These are phyloP conservation scores for Amazona guildingii DNA, from an alignment of 2,113 vertebrate genomes.

Conservation along the genomic window DNA sequence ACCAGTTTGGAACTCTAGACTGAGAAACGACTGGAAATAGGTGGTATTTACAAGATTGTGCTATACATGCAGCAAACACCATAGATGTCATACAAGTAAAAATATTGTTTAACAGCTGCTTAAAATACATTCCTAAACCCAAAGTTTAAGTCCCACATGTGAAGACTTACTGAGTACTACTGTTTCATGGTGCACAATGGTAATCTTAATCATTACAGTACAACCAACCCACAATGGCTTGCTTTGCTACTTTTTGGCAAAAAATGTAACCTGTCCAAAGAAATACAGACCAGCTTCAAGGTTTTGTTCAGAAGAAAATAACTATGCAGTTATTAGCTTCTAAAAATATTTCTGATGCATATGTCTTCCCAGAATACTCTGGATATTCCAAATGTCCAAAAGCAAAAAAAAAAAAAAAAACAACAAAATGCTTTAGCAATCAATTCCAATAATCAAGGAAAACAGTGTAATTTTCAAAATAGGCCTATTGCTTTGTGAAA, in stretches of 20 bases:
- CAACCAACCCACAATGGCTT: background rate
- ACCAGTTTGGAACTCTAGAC: background rate
- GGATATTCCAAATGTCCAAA: background rate
- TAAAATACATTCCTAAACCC: background rate
- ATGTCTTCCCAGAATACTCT: background rate
- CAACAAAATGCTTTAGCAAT: background rate
- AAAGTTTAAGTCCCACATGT: background rate
- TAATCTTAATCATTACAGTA: background rate
- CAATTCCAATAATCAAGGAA: slow-evolving; percentile 3
- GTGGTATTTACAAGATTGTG: background rate
- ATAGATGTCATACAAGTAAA: background rate
- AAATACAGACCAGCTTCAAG: background rate
- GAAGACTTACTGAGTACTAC: background rate
- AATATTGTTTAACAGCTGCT: background rate
- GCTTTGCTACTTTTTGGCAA: background rate
- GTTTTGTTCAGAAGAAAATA: background rate
- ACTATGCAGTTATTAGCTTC: background rate
- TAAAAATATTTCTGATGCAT: background rate
- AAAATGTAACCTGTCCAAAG: background rate
- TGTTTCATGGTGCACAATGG: background rate
- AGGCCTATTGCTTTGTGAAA: background rate
- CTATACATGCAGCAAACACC: background rate
- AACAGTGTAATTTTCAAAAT: slow-evolving; percentile 17
- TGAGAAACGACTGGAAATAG: background rate
- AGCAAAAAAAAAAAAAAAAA: background rate